A percentile compares a stretch with the other conserved stretches of the same genome.
These are phyloP conservation scores for Chromobotia macracanthus DNA, from an alignment of 2,797 vertebrate species.

Conservation along the genomic window DNA sequence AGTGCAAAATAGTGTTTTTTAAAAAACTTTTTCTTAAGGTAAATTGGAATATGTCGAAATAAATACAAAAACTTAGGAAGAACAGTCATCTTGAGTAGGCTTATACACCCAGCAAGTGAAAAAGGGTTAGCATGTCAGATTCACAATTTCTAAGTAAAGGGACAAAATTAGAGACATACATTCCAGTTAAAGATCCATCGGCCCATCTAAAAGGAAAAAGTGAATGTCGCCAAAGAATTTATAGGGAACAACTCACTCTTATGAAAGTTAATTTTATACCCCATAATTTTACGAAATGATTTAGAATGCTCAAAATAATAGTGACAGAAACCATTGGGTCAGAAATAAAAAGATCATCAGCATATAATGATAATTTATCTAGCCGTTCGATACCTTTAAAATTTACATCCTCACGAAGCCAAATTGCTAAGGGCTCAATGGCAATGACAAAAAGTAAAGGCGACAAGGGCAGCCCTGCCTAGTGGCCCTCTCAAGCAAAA, in stretches of 20 bases:
- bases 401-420: background rate
- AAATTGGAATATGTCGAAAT: background rate
- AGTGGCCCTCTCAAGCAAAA: background rate
- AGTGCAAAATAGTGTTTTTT: no score
- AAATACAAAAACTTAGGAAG: background rate
- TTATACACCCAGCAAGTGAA: background rate
- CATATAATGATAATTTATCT: background rate
- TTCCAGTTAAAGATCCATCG: background rate
- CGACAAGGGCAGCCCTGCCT: background rate
- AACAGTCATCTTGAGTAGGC: background rate
- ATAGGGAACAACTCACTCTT: constrained; percentile 36
- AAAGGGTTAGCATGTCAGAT: background rate
- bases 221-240: background rate
- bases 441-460: background rate
- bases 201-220: constrained; percentile 13
- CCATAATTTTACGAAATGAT: constrained; percentile 32
- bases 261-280: constrained; percentile 24
- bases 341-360: background rate
- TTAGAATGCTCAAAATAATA: constrained; percentile 1
- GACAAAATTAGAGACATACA: background rate
- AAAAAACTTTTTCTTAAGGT: background rate
- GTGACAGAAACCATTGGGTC: background rate
- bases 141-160: background rate
- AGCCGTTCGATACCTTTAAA: background rate
- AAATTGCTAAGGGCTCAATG: background rate